A percentile compares a stretch with the other conserved stretches of the same genome.
phyloP scores from a whole-genome alignment of 2,113 vertebrate genomes.

The Scomber japonicus region DNA sequence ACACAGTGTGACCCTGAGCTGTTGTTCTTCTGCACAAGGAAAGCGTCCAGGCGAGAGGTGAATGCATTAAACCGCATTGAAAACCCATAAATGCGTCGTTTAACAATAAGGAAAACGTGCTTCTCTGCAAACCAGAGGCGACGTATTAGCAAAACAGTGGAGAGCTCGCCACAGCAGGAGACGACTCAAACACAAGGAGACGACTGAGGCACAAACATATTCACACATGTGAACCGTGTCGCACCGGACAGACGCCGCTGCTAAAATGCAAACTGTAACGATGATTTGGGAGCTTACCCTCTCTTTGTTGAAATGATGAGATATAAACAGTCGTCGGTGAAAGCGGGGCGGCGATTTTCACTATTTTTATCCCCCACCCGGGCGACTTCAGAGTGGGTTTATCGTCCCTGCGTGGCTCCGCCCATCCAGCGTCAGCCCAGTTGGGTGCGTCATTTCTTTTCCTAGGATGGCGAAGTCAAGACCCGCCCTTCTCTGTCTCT shows the following conservation, averaged over 20 bases:
- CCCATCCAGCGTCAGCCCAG: conserved; percentile 64
- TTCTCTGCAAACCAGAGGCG: conserved; percentile 24
- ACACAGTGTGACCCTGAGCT: not conserved
- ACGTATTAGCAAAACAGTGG: conserved; percentile 50
- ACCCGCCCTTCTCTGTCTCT: no score
- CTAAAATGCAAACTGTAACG: not conserved
- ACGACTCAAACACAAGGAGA: conserved; percentile 27
- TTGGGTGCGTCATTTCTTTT: conserved; percentile 72
- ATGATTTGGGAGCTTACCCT: conserved; percentile 63
- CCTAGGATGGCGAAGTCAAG: no score
- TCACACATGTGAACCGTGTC: conserved; percentile 1
- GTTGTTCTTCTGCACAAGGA: not conserved
- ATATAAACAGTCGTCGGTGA: conserved; percentile 25
- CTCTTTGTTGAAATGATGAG: conserved; percentile 47
- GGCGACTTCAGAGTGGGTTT: conserved; percentile 53
- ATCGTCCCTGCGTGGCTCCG: conserved; percentile 60
- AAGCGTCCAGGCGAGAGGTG: not conserved
- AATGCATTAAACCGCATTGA: not conserved
- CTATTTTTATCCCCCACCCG: conserved; percentile 53
- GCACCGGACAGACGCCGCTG: not conserved
- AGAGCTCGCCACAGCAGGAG: not conserved
- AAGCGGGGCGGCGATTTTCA: conserved; percentile 24
- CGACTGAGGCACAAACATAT: conserved; percentile 13
- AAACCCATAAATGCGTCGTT: not conserved
- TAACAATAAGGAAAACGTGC: not conserved